A percentile compares a stretch with the other conserved stretches of the same genome.
Conservation (phyloP, 2,888 invertebrate species). For the Epiblema foenella region DNA sequence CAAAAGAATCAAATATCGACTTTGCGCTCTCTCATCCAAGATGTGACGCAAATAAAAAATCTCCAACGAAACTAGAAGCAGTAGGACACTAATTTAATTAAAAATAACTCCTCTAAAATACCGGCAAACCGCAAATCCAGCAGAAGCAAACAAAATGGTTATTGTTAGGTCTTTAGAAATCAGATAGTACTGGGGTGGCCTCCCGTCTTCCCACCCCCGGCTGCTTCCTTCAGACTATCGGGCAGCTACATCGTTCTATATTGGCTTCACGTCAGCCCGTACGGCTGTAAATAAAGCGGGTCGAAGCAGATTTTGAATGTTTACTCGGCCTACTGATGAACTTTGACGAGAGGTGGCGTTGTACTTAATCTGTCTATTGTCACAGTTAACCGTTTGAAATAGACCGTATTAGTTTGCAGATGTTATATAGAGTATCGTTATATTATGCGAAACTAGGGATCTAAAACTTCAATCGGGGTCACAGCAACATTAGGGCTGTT, state of each 20-base stretch:
- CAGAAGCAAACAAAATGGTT: conserved; percentile 43
- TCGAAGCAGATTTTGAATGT: conserved; percentile 20
- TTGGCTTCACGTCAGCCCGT: conserved; percentile 26
- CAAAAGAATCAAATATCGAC: no score
- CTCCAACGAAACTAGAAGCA: neutral
- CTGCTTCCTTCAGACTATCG: conserved; percentile 63
- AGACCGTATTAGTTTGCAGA: neutral
- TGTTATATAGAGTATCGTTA: neutral
- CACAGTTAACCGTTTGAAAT: conserved; percentile 1
- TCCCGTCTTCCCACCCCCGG: conserved; percentile 51
- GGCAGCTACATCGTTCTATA: conserved; percentile 52
- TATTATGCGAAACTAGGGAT: neutral
- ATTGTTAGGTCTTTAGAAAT: conserved; percentile 44
- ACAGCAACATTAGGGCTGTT: neutral
- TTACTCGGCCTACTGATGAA: conserved; percentile 22
- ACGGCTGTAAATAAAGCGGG: conserved; percentile 34
- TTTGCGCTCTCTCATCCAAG: neutral
- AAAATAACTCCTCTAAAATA: conserved; percentile 32
- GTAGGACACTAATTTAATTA: conserved; percentile 36
- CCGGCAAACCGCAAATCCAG: conserved; percentile 30
- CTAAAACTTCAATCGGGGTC: neutral
- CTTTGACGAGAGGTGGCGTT: conserved; percentile 19
- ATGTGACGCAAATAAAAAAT: neutral
- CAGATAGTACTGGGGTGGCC: conserved; percentile 36
- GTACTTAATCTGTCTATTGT: conserved; percentile 16